Conservation (phyloP, 2,888 invertebrate species). For the Odontomyia ornata region DNA sequence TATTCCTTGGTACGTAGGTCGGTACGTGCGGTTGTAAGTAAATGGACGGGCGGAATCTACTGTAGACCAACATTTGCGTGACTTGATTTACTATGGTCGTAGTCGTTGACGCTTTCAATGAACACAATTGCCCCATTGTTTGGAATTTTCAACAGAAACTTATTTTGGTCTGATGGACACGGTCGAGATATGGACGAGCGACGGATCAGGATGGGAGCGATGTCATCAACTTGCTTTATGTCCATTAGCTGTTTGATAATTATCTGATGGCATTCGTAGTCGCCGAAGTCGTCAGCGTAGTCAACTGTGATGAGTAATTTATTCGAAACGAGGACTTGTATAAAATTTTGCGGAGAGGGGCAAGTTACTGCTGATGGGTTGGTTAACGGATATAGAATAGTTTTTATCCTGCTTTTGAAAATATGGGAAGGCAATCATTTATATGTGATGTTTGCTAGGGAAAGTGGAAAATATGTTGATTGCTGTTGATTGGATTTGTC, state of each 20-base stretch:
- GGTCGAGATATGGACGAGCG: background rate
- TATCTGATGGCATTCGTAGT: constrained; percentile 35
- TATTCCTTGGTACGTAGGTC: background rate
- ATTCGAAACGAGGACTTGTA: background rate
- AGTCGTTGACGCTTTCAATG: constrained; percentile 36
- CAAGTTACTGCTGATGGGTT: background rate
- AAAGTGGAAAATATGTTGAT: no score
- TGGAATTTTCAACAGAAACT: constrained; percentile 36
- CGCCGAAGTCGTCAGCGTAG: background rate
- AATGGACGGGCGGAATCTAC: background rate
- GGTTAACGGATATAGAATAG: background rate
- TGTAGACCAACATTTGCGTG: constrained; percentile 32
- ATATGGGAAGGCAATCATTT: no score
- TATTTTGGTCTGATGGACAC: constrained; percentile 32
- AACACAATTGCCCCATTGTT: constrained; percentile 40
- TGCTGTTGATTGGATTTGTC: no score
- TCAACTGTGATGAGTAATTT: constrained; percentile 20
- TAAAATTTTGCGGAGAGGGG: background rate
- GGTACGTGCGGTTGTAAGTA: no score
- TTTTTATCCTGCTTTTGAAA: no score
- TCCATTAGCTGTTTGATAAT: constrained; percentile 41
- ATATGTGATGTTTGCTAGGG: no score
- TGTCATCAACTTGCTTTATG: constrained; percentile 37
- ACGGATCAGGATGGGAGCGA: constrained; percentile 8
- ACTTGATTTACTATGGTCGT: constrained; percentile 41